A percentile compares a stretch with the other conserved stretches of the same genome.
These are phyloP conservation scores for Caprella mutica DNA, from an alignment of 2,888 invertebrate species.

Conservation along the genomic window DNA sequence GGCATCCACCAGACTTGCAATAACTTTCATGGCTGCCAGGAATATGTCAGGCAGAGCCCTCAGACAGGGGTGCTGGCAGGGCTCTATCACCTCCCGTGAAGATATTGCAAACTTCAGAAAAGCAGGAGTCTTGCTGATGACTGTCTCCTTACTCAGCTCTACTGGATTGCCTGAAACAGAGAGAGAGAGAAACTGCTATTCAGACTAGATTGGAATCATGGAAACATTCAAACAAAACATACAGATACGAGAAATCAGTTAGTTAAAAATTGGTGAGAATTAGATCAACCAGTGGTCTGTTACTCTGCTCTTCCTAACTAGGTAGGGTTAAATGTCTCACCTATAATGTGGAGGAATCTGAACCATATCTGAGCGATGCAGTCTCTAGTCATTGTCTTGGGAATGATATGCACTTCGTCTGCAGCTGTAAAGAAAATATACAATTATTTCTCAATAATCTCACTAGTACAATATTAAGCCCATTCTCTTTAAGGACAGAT, in stretches of 20 bases:
- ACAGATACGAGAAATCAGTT: too few relatives aligned
- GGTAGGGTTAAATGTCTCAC: too few relatives aligned
- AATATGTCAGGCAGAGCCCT: constrained; percentile 75
- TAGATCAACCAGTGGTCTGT: too few relatives aligned
- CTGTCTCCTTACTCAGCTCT: constrained; percentile 72
- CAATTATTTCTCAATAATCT: too few relatives aligned
- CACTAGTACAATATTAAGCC: too few relatives aligned
- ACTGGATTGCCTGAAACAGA: constrained; percentile 61
- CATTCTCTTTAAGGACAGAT: too few relatives aligned
- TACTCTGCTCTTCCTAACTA: too few relatives aligned
- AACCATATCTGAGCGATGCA: constrained; percentile 92
- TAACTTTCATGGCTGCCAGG: constrained; percentile 81
- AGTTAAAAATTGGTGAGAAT: too few relatives aligned
- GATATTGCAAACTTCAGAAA: constrained; percentile 70
- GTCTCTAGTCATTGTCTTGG: constrained; percentile 71
- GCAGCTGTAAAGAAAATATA: constrained; percentile 45
- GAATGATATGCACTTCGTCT: constrained; percentile 70
- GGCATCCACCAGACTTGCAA: constrained; percentile 86
- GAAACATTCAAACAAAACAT: background rate
- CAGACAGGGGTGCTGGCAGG: constrained; percentile 80
- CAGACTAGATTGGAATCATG: background rate
- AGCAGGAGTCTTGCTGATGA: constrained; percentile 59
- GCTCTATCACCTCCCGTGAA: constrained; percentile 64
- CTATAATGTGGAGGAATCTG: constrained; percentile 81
- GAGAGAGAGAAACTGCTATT: background rate